A percentile compares a stretch with the other conserved stretches of the same genome.
Conservation (phyloP, 2,888 invertebrate genomes). For the Adelognathus sp. region DNA sequence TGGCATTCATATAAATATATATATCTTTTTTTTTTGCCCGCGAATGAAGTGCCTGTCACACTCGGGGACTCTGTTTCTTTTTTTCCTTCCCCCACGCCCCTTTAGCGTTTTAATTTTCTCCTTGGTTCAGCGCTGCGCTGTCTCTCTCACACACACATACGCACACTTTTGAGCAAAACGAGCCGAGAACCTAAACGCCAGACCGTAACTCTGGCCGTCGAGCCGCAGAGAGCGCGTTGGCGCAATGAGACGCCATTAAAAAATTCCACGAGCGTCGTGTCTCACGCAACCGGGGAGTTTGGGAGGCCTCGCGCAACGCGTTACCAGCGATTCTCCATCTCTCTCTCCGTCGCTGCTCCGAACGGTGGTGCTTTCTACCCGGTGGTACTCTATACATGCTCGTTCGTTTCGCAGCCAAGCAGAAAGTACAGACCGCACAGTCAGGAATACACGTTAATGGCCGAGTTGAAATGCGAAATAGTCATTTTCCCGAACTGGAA, state of each 20-base stretch:
- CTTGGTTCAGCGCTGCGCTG: neutral
- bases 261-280: constrained; percentile 71
- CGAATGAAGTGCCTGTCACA: constrained; percentile 26
- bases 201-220: constrained; percentile 49
- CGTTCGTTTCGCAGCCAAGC: constrained; percentile 45
- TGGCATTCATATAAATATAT: no score
- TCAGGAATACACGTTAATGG: constrained; percentile 53
- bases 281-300: constrained; percentile 64
- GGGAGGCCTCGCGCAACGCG: constrained; percentile 21
- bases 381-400: neutral
- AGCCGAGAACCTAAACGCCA: constrained; percentile 46
- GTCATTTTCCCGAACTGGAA: constrained; percentile 40
- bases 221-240: constrained; percentile 45
- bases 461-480: constrained; percentile 56
- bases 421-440: constrained; percentile 33
- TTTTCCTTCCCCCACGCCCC: neutral
- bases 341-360: neutral
- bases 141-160: no score
- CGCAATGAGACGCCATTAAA: constrained; percentile 73
- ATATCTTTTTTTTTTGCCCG: neutral
- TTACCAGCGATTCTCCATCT: constrained; percentile 5
- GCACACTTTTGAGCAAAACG: no score
- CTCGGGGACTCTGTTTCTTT: constrained; percentile 4
- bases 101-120: constrained; percentile 11
- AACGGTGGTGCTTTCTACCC: constrained; percentile 25